Base-by-base conservation (phyloP, 2,113 vertebrate species). In the Thunnus maccoyii region DNA sequence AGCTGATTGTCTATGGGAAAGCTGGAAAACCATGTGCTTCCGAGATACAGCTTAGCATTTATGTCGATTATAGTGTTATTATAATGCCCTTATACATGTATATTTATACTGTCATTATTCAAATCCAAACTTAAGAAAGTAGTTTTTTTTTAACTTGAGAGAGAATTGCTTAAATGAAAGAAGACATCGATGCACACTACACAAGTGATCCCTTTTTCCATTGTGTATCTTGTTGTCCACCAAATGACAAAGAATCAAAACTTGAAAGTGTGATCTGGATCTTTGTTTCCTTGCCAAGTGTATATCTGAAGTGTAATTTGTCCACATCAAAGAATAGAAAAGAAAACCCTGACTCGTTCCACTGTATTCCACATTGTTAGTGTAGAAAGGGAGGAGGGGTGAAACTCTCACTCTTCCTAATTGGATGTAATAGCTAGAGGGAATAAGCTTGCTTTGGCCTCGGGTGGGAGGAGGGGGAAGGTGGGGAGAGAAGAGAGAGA, bases 371-470 rank as follows among this genome's bases (percentile, higher is more conserved):
- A 88, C 85, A 80, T 88, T 89, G 88, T 92, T 89, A 72, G 50
- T 62, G 76, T 74, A 71, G 60, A 78, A 86, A 85, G 27, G 69
- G 78, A 85, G 82, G 88, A 81, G 82, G 78, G 82, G 70, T 85
- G 84, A 88, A 84, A 78, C 75, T 75, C 82, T 90, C 78, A 64
- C 71, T 93, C 79, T 80, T 90, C 77, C 72, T 93, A 94, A 94
- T 94, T 95, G 91, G 94, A 93, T 93, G 86, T 91, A 93, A 94
- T 92, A 88, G 89, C 92, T 88, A 69, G 70, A 91, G 89, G 91
- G 91, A 93, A 93, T 93, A 90, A 82, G 78, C 92, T 88, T 25
- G 76, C 84, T 89, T 83, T 91, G 86, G 93, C 90, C 90, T 91
- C 52, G 8, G 84, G 27, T 30, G 27, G 27, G 27, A 30, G 27